phyloP scores from a whole-genome alignment of 1,140 invertebrate species.

The Dolichoris vasculosae region DNA sequence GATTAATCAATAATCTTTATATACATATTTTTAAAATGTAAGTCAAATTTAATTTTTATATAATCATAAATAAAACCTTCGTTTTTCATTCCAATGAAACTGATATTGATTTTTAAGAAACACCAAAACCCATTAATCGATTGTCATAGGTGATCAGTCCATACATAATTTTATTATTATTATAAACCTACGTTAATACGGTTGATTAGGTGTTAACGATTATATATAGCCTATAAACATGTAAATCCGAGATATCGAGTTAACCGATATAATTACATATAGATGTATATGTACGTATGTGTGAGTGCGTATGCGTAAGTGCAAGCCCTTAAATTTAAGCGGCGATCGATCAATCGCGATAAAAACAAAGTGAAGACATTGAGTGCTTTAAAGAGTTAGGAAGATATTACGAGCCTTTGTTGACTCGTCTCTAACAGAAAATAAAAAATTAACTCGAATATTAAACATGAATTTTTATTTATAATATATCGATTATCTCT shows the following conservation, averaged over 20 bases:
- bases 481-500: not conserved
- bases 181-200: constrained; percentile 69
- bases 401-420: constrained; percentile 55
- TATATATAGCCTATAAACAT: constrained; percentile 57
- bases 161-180: constrained; percentile 66
- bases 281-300: not conserved
- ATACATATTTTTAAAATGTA: not conserved
- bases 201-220: constrained; percentile 65
- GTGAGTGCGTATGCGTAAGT: constrained; percentile 9
- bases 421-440: constrained; percentile 30
- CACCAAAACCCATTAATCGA: constrained; percentile 12
- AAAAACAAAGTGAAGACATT: not conserved
- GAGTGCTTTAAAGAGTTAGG: not conserved
- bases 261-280: not conserved
- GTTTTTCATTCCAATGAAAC: not conserved
- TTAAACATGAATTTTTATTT: not conserved
- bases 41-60: not conserved
- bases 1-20: constrained; percentile 22
- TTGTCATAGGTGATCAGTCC: constrained; percentile 35
- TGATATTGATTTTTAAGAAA: not conserved
- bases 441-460: constrained; percentile 15
- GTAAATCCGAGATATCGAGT: constrained; percentile 51
- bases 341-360: not conserved
- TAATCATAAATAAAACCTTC: not conserved
- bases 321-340: constrained; percentile 25